Evolutionary conservation across 1,140 invertebrate genomes (phyloP).

Genomic region (Zaprionus lachaisei): DNA sequence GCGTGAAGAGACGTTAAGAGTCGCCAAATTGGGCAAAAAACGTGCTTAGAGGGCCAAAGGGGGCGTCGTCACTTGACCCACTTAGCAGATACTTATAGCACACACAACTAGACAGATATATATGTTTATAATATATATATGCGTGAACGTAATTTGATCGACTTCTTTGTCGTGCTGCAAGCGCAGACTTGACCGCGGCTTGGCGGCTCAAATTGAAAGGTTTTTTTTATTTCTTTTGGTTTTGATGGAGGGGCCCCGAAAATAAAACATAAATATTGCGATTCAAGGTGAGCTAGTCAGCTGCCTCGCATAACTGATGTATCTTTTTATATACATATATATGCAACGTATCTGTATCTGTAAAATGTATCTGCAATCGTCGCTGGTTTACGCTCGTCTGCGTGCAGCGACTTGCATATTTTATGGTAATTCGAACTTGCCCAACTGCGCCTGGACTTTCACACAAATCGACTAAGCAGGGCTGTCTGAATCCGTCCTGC

Average conservation of each 20-base stretch:
- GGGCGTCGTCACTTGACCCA: conserved; percentile 45
- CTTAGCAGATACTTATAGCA: conserved; percentile 17
- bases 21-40: conserved; percentile 29
- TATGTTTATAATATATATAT: conserved; percentile 5
- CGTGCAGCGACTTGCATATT: conserved; percentile 71
- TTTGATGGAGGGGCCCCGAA: conserved; percentile 12
- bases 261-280: conserved; percentile 36
- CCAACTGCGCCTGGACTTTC: conserved; percentile 56
- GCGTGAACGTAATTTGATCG: conserved; percentile 45
- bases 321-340: neutral
- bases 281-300: conserved; percentile 67
- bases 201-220: conserved; percentile 50
- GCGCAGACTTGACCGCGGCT: conserved; percentile 54
- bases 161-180: conserved; percentile 49
- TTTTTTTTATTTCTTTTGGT: conserved; percentile 27
- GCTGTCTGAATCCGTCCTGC: neutral
- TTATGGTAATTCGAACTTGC: conserved; percentile 75
- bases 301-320: conserved; percentile 27
- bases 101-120: neutral
- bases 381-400: conserved; percentile 48
- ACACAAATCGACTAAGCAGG: conserved; percentile 23
- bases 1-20: conserved; percentile 25
- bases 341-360: conserved; percentile 34
- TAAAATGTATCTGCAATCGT: conserved; percentile 51
- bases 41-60: conserved; percentile 14